Percentiles rank a stretch among this genome's conserved stretches.
phyloP scores from a whole-genome alignment of 1,140 invertebrate species.

The Drosophila parvula region DNA sequence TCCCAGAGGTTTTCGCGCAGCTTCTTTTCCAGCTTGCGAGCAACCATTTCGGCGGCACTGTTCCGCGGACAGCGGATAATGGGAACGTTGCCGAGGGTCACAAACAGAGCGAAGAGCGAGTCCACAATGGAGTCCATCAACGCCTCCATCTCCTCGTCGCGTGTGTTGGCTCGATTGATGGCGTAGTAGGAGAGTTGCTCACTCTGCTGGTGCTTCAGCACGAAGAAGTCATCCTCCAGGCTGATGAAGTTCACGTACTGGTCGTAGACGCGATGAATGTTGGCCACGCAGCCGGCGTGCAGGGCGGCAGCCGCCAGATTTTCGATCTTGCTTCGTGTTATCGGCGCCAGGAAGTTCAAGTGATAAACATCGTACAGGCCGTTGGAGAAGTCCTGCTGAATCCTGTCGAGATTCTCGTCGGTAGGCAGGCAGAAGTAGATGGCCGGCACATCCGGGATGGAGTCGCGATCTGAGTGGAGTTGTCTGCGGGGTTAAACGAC shows the following conservation, averaged over 20 bases:
- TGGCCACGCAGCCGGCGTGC: constrained; percentile 93
- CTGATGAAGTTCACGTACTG: constrained; percentile 99
- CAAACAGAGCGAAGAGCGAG: constrained; percentile 98
- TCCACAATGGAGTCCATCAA: constrained; percentile 98
- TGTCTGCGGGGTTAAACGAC: constrained; percentile 85
- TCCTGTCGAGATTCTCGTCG: constrained; percentile 97
- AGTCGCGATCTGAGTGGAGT: constrained; percentile 96
- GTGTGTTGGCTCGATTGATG: constrained; percentile 97
- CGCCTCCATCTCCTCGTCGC: constrained; percentile 97
- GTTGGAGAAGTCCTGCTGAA: constrained; percentile 96
- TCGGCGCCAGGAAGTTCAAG: constrained; percentile 98
- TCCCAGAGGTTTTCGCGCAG: constrained; percentile 98
- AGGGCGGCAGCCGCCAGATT: constrained; percentile 96
- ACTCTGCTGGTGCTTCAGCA: constrained; percentile 95
- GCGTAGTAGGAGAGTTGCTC: constrained; percentile 96
- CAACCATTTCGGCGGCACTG: constrained; percentile 99
- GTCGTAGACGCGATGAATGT: constrained; percentile 97
- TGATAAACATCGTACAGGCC: constrained; percentile 98
- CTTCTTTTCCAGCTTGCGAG: constrained; percentile 98
- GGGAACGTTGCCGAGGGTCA: constrained; percentile 96
- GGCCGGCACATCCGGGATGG: constrained; percentile 98
- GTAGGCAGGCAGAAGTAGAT: constrained; percentile 99
- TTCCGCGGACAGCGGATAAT: constrained; percentile 97
- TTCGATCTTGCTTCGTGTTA: constrained; percentile 97
- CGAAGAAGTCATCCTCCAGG: constrained; percentile 98